Evolutionary conservation across 2,888 invertebrate species (phyloP).

Genomic region (Lathronympha strigana): DNA sequence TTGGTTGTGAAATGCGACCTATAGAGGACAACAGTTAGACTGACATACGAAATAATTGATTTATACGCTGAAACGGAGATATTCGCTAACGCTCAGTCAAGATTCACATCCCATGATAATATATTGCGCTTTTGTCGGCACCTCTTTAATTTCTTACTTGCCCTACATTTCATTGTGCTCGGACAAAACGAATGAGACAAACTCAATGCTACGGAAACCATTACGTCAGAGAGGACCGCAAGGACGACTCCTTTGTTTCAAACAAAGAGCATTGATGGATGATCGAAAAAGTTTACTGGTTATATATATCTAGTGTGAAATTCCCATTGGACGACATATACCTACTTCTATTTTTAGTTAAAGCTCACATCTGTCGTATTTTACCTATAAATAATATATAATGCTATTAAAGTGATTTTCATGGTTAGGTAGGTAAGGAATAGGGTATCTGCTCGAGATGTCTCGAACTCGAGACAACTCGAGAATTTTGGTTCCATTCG

Average conservation of each 20-base stretch:
- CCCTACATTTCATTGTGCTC: constrained; percentile 3
- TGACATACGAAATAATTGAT: too few species aligned
- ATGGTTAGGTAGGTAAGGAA: too few species aligned
- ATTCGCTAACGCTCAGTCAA: too few species aligned
- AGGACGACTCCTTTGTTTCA: constrained; percentile 42
- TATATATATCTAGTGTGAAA: constrained; percentile 30
- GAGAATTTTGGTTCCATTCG: too few species aligned
- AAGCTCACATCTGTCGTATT: neutral
- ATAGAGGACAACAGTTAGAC: too few species aligned
- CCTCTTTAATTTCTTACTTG: neutral
- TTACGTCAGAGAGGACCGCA: constrained; percentile 37
- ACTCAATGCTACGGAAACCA: constrained; percentile 39
- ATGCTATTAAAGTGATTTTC: too few species aligned
- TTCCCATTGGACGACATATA: constrained; percentile 13
- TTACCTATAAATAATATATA: too few species aligned
- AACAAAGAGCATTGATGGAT: constrained; percentile 39
- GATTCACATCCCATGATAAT: too few species aligned
- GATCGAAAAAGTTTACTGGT: constrained; percentile 19
- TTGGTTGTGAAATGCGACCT: too few species aligned
- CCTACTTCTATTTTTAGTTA: neutral
- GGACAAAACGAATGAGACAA: constrained; percentile 24
- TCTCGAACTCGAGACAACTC: too few species aligned
- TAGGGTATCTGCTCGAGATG: too few species aligned
- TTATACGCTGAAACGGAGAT: too few species aligned
- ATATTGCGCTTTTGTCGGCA: neutral